Evolutionary conservation across 1,140 invertebrate species (phyloP), one percentile per base, ranked within the genome.

Genomic region (Drosophila arawakana): DNA sequence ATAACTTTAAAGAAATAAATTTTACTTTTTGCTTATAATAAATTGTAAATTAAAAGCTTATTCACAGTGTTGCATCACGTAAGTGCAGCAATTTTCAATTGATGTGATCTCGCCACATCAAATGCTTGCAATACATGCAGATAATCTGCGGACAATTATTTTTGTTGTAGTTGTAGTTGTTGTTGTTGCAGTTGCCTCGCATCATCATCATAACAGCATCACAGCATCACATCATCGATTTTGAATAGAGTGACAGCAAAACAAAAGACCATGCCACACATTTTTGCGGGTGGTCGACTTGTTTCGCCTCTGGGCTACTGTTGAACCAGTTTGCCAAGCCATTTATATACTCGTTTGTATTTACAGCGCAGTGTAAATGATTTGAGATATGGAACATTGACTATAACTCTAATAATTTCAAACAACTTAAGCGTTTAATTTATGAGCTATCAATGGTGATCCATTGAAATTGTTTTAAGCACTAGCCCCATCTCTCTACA

Each of bases 191-290:
- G 34, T 11, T 37, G 60, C 21, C 21, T 58, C 55, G 35, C 54
- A 57, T 57, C 54, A 30, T 6, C 25, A 30, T 30, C 25, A 41
- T 58, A 15, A 11, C 55, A 8, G 41, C 47, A 41, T 58, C 37
- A 11, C 55, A 7, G 39, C 47, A 84, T 85, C 78, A 80, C 81
- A 85, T 85, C 81, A 85, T 85, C 81, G 68, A 75, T 62, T 59
- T 52, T 59, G 69, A 80, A 84, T 71, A 79, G 68, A 49, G 34
- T 13, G 34, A 30, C 25, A 30, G 39, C 30, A 76, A 30, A 30
- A 61, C 21, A 72, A 72, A 66, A 76, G 57, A n/a, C 11, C 58
- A 57, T 43, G 66, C 66, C 39, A 63, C 34, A 39, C 13, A 55
- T 41, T 61, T 80, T 57, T 55, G 81, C 83, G 77, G 65, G 76